Evolutionary conservation across 2,888 invertebrate species (phyloP).

Genomic region (Cephus rjabovi): DNA sequence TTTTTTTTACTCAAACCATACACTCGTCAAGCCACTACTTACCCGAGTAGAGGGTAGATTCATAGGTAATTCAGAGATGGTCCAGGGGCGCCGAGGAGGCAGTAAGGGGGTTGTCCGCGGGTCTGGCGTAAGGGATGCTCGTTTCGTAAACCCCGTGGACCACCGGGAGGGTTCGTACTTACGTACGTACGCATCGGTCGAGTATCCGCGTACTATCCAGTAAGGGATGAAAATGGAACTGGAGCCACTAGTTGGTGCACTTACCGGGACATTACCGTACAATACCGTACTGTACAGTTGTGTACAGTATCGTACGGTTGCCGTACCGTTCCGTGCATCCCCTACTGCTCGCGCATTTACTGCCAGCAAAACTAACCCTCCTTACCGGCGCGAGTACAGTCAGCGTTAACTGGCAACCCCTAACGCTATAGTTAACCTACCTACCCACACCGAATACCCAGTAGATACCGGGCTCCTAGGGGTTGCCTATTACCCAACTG

Average conservation of each 20-base stretch:
- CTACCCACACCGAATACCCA: neutral
- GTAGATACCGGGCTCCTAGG: slow-evolving; percentile 8
- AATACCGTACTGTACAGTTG: slow-evolving; percentile 20
- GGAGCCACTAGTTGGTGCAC: slow-evolving; percentile 13
- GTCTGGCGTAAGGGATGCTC: neutral
- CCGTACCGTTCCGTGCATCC: slow-evolving; percentile 15
- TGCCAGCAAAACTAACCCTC: slow-evolving; percentile 19
- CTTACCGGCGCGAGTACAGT: slow-evolving; percentile 8
- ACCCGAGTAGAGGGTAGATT: neutral
- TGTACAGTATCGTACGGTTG: slow-evolving; percentile 38
- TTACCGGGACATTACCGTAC: slow-evolving; percentile 46
- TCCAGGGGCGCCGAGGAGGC: neutral
- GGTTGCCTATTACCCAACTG: slow-evolving; percentile 3
- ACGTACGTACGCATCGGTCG: neutral
- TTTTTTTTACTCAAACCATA: neutral
- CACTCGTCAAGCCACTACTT: neutral
- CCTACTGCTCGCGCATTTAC: slow-evolving; percentile 23
- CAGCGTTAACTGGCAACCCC: slow-evolving; percentile 1
- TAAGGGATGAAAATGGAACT: slow-evolving; percentile 24
- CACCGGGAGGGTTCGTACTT: neutral
- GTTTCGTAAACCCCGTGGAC: neutral
- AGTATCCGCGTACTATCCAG: neutral
- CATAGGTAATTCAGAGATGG: neutral
- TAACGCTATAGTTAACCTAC: neutral
- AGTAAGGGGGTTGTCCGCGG: neutral